Base-by-base conservation (phyloP, 2,888 invertebrate species). In the Cerceris rybyensis region DNA sequence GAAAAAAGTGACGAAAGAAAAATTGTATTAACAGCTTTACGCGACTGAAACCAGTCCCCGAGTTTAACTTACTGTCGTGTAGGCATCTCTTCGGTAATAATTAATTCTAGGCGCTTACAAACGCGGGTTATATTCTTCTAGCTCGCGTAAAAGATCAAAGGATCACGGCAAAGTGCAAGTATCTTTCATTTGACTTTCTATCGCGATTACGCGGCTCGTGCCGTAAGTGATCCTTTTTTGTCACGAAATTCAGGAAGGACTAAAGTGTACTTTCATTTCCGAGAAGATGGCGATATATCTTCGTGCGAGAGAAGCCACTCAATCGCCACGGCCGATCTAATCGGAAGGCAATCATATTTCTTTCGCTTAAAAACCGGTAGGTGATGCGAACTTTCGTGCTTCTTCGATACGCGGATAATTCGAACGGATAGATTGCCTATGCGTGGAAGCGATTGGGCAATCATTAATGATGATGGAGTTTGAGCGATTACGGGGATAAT, bases 61-160 rank as follows among this genome's bases (percentile, higher is more conserved):
- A 17, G 41, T 41, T n/a, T 52, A 82, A 17, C 55, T 16, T 17
- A 55, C 11, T 17, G 17, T 55, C 7, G 8, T 79, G 69, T 77
- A 81, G 82, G 78, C 84, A 85, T 85, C 87, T 86, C 84, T 85
- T 85, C 85, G 83, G 28, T 85, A 83, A 88, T 89, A 90, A 90
- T 90, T 89, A 89, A 90, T 88, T 84, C 87, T 75, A 54, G 50
- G 59, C 50, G 49, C 63, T 49, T 49, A 61, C 42, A 72, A 71
- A 50, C 68, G 54, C 43, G 78, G 72, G 75, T 67, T 81, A 84
- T 63, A 74, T 81, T 84, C 80, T 81, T 81, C 75, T 82, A 67
- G 77, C 76, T 63, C 17, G 28, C 67, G 74, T 70, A 84, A 87
- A 28, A 88, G 87, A 88, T 89, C 87, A 86, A 87, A 86, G 70